phyloP scores from a whole-genome alignment of 2,113 vertebrate species.

The Potamarius usumacintae region DNA sequence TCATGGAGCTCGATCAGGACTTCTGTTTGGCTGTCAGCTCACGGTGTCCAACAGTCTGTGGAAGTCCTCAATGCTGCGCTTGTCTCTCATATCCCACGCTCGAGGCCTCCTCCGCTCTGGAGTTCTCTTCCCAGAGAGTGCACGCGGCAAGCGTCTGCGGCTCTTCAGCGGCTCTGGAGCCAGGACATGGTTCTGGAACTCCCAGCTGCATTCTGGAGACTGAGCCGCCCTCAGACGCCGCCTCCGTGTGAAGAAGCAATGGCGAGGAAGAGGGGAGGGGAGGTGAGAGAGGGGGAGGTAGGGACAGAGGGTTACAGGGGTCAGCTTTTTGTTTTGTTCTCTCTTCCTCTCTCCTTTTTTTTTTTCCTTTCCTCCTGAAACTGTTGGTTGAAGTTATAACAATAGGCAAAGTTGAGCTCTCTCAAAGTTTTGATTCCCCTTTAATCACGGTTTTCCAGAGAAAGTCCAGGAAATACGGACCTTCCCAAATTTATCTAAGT shows the following conservation, averaged over 20 bases:
- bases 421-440: neutral
- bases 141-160: constrained; percentile 54
- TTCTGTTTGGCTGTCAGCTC: constrained; percentile 20
- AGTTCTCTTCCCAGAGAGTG: constrained; percentile 42
- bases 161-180: constrained; percentile 57
- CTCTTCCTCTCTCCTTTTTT: neutral
- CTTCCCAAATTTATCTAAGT: neutral
- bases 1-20: constrained; percentile 48
- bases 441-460: neutral
- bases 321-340: constrained; percentile 51
- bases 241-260: constrained; percentile 50
- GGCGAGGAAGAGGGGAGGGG: constrained; percentile 47
- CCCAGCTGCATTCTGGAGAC: constrained; percentile 65
- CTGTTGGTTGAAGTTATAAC: neutral
- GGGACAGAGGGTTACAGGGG: constrained; percentile 60
- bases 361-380: constrained; percentile 22
- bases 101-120: constrained; percentile 38
- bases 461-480: constrained; percentile 41
- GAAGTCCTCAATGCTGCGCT: constrained; percentile 54
- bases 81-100: constrained; percentile 62
- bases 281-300: constrained; percentile 42
- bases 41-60: constrained; percentile 14
- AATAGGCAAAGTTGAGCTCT: neutral
- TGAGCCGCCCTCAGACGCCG: constrained; percentile 54
- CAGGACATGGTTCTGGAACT: constrained; percentile 68